Evolutionary conservation across 2,888 invertebrate species (phyloP), one percentile per base, ranked within the genome.

Genomic region (Ectobius pallidus): DNA sequence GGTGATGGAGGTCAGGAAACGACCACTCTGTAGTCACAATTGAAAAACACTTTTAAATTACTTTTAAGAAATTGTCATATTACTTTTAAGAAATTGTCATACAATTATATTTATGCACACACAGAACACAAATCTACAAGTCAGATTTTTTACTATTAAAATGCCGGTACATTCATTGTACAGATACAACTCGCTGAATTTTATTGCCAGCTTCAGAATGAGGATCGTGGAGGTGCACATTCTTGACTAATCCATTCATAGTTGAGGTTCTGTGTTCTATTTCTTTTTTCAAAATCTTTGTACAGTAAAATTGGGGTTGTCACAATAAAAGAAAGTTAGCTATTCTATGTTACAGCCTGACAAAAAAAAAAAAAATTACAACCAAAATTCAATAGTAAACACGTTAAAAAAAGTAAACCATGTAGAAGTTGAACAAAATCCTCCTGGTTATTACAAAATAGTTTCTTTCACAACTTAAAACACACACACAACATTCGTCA

Each of bases 261-360:
- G 69, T 46, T 72, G 71, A 70, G 72, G 72, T 69, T 65, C 32
- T 71, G 42, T 70, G 72, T 74, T 70, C 63, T 71, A 46, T 74
- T 72, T 67, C 46, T 61, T 69, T 70, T 68, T 67, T 55, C 65
- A 68, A 69, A 71, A 72, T 71, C 68, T 75, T 75, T 75, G 74
- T 75, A 75, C 75, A 75, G 74, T 74, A 75, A 74, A 72, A 75
- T 69, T 74, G 75, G 74, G 71, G 61, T 72, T 42, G 62, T 69
- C 75, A 75, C 75, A 72, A 73, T 75, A 73, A 72, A 75, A 75
- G 69, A 73, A 73, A 30, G 63, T 75, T 69, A 63, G 68, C 75
- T 75, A 75, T 39, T 70, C 75, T 75, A 75, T 74, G 70, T 72
- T 74, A 75, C 75, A 75, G 70, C 52, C 65, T 75, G 72, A 72